Percentiles rank a stretch among this genome's conserved stretches.
Conservation (phyloP, 2,113 vertebrate species). For the Eidolon helvum region DNA sequence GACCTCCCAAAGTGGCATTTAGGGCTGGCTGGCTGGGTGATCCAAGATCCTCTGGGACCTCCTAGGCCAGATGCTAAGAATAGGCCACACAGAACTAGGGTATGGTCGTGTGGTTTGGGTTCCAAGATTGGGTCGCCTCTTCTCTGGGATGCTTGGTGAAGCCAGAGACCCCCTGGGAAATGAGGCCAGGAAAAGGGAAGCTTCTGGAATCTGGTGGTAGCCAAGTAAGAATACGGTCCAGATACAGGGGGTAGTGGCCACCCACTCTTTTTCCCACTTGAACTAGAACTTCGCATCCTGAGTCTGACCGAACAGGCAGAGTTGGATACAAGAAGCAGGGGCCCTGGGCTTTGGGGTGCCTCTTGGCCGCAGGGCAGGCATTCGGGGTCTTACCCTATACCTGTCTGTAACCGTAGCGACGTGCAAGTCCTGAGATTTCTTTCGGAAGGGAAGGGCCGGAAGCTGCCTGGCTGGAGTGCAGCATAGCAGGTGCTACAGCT, state of each 20-base stretch:
- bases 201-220: neutral
- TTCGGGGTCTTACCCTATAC: neutral
- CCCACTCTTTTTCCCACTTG: neutral
- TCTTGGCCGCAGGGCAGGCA: neutral
- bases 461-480: neutral
- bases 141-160: neutral
- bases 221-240: neutral
- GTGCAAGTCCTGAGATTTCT: neutral
- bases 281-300: neutral
- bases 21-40: neutral
- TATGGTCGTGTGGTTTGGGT: no score
- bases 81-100: neutral
- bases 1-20: neutral
- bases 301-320: neutral
- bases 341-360: neutral
- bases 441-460: neutral
- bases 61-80: neutral
- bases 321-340: neutral
- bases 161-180: neutral
- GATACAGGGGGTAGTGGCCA: neutral
- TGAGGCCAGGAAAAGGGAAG: neutral
- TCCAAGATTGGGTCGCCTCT: neutral
- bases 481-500: neutral
- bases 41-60: neutral
- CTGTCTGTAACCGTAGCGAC: neutral